Evolutionary conservation across 2,797 vertebrate genomes (phyloP).

Genomic region (Manis crassicaudata): DNA sequence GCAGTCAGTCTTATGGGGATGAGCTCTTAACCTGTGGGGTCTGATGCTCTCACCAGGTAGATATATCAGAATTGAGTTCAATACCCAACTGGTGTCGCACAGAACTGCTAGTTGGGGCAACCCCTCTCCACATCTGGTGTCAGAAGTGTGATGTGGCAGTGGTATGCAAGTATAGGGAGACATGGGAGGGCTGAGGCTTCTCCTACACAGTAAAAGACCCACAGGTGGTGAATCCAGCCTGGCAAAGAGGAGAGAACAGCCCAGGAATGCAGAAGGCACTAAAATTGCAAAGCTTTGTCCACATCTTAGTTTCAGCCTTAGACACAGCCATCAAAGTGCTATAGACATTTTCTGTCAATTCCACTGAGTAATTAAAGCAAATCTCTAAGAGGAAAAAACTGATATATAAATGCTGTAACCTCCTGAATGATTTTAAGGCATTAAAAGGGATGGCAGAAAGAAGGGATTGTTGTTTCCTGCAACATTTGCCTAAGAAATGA

Average conservation of each 20-base stretch:
- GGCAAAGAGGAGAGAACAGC: background rate
- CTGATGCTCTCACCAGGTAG: background rate
- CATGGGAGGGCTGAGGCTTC: background rate
- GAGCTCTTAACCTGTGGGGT: background rate
- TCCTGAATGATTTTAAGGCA: background rate
- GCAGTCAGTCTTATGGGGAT: background rate
- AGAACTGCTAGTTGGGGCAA: background rate
- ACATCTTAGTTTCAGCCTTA: constrained; percentile 65
- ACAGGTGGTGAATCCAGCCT: rapidly evolving
- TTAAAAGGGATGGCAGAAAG: background rate
- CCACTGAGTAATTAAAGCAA: constrained; percentile 30
- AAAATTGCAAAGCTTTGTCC: constrained; percentile 53
- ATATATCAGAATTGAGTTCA: background rate
- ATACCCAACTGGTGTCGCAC: background rate
- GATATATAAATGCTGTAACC: background rate
- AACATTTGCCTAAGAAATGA: background rate
- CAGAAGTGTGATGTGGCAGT: background rate
- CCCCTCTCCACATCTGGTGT: background rate
- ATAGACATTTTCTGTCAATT: constrained; percentile 50
- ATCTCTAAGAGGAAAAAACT: background rate
- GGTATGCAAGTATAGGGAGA: too few species aligned
- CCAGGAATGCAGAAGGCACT: constrained; percentile 20
- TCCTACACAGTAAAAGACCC: background rate
- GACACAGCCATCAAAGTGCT: constrained; percentile 40
- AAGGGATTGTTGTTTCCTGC: background rate